A percentile compares a stretch with the other conserved stretches of the same genome.
These are phyloP conservation scores for Calidris pygmaea DNA, from an alignment of 2,113 vertebrate genomes.

Conservation along the genomic window DNA sequence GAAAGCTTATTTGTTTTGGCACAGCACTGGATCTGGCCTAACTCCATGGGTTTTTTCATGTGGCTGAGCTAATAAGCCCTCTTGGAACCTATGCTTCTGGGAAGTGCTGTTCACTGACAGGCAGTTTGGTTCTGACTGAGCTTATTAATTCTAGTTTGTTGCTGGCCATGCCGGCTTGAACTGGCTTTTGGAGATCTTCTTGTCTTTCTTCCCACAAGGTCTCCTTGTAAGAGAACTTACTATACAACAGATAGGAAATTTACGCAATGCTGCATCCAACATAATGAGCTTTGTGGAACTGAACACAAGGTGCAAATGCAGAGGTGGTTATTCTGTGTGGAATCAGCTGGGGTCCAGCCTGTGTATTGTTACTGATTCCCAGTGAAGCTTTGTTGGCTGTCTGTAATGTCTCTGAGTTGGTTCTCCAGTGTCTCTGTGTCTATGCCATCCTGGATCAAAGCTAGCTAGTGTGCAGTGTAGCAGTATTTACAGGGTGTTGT, in stretches of 20 bases:
- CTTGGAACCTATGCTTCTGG: neutral
- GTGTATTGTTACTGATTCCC: neutral
- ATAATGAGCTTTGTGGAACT: neutral
- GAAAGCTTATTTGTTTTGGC: slow-evolving; percentile 3
- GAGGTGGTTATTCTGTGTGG: neutral
- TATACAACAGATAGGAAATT: neutral
- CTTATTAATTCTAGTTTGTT: neutral
- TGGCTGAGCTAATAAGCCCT: neutral
- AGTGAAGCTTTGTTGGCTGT: neutral
- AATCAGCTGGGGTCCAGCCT: neutral
- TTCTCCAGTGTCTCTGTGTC: neutral
- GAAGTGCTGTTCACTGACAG: neutral
- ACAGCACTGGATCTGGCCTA: neutral
- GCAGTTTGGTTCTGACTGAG: neutral
- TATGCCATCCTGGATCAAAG: neutral
- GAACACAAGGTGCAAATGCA: neutral
- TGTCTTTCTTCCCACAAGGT: neutral
- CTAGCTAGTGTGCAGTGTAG: neutral
- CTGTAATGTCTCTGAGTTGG: neutral
- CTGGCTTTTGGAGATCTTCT: neutral
- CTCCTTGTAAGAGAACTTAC: neutral
- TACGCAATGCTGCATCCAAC: neutral
- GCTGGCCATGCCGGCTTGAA: neutral
- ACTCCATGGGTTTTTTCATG: neutral
- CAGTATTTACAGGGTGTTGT: neutral